These are phyloP conservation scores for Ptilorrhoa leucosticta DNA, from an alignment of 2,113 vertebrate genomes.

Conservation along the genomic window DNA sequence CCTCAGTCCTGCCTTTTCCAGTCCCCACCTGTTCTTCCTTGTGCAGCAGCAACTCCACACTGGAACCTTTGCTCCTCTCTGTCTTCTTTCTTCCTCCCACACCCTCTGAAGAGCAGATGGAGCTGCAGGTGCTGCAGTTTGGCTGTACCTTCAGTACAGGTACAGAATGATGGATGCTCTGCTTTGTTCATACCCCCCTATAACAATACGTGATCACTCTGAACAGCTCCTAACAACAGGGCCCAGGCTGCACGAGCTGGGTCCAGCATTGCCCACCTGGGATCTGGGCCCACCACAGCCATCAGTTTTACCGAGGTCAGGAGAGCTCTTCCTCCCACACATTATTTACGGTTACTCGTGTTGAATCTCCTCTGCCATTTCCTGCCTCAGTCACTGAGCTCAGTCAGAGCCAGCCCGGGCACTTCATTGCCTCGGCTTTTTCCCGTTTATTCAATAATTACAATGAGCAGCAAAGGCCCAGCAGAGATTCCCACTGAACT, in stretches of 20 bases:
- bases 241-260: background rate
- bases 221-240: background rate
- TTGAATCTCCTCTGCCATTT: background rate
- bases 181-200: background rate
- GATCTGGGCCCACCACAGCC: background rate
- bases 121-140: background rate
- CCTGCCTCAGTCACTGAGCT: background rate
- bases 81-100: background rate
- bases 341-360: background rate
- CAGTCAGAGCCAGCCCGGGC: background rate
- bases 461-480: background rate
- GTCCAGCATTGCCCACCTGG: background rate
- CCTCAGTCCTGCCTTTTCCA: background rate
- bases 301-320: background rate
- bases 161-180: background rate
- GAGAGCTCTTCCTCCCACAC: background rate
- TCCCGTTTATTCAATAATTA: background rate
- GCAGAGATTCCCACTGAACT: background rate
- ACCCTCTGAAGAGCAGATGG: background rate
- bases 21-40: background rate
- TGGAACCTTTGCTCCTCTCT: background rate
- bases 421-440: background rate
- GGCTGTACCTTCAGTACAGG: background rate
- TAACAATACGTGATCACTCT: background rate
- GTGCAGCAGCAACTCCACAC: background rate